These are phyloP conservation scores for Mormoops blainvillei DNA, from an alignment of 2,113 vertebrate species.

Conservation along the genomic window DNA sequence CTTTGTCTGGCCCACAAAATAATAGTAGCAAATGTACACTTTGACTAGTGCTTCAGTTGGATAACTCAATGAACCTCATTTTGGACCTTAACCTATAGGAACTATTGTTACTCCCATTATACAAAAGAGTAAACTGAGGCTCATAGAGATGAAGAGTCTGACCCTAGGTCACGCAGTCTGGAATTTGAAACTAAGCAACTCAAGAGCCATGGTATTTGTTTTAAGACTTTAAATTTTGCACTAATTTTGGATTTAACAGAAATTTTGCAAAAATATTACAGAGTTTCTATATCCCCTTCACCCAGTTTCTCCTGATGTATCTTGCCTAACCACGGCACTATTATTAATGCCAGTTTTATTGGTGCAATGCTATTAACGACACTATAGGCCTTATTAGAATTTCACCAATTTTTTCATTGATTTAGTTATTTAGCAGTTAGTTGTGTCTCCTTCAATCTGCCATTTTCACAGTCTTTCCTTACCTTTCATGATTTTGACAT, in stretches of 20 bases:
- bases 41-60: neutral
- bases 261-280: neutral
- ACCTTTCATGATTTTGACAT: neutral
- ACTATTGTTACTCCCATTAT: neutral
- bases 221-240: neutral
- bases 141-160: neutral
- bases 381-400: neutral
- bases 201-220: neutral
- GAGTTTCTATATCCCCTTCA: neutral
- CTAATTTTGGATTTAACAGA: constrained; percentile 2
- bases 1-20: neutral
- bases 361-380: neutral
- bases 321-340: neutral
- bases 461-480: neutral
- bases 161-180: neutral
- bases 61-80: neutral
- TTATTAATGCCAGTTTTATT: neutral
- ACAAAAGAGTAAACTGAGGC: neutral
- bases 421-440: neutral
- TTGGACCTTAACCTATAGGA: neutral
- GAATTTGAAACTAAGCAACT: neutral
- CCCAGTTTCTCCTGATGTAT: neutral
- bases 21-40: neutral
- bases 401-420: neutral
- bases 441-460: neutral